Evolutionary conservation across 2,113 vertebrate genomes (phyloP).

Genomic region (Amia ocellicauda): DNA sequence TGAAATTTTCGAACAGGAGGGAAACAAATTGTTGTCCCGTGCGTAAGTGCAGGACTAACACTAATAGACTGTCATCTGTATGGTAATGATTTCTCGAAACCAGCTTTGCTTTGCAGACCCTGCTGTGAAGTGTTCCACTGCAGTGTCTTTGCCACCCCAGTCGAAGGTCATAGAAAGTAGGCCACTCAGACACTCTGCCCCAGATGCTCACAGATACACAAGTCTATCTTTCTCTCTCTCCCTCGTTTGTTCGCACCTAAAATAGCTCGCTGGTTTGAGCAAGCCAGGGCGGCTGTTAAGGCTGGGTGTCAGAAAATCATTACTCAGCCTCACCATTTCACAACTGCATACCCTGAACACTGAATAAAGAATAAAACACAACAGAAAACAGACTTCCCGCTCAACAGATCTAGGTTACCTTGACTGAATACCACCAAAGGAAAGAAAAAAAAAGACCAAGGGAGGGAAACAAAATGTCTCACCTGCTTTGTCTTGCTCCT

Average conservation of each 20-base stretch:
- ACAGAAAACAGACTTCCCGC: background rate
- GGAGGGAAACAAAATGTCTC: background rate
- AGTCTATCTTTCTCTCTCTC: background rate
- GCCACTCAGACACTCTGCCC: background rate
- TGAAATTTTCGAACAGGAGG: too few relatives aligned
- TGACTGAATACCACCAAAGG: conserved; percentile 4
- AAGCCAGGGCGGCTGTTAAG: background rate
- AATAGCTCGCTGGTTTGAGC: background rate
- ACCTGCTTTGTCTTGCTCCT: background rate
- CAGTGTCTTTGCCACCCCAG: background rate
- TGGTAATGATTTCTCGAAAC: background rate
- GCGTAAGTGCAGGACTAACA: too few relatives aligned
- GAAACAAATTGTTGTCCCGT: too few relatives aligned
- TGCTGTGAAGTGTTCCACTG: background rate
- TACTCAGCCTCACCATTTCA: background rate
- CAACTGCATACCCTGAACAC: background rate
- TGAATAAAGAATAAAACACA: background rate
- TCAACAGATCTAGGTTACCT: conserved; percentile 16
- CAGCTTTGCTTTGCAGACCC: background rate
- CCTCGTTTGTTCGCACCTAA: background rate
- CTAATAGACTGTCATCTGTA: background rate
- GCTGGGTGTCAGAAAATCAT: background rate
- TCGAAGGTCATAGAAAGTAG: conserved; percentile 2
- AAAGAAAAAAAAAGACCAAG: background rate
- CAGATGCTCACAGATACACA: background rate